phyloP scores from a whole-genome alignment of 2,113 vertebrate species.

The Hydrochoerus hydrochaeris region DNA sequence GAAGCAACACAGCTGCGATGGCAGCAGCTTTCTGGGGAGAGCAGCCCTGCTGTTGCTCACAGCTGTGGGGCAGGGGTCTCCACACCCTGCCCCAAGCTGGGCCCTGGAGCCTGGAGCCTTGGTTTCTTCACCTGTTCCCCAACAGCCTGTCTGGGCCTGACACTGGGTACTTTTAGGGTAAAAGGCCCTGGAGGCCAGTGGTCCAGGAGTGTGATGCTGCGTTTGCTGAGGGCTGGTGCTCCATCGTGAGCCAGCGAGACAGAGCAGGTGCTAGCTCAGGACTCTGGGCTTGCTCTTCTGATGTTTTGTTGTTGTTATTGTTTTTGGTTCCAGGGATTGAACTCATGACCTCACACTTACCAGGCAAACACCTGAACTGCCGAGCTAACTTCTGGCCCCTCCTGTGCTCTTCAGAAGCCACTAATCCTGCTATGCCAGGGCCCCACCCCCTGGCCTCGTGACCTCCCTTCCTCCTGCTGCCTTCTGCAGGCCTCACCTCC shows the following conservation, averaged over 20 bases:
- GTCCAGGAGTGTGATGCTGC: neutral
- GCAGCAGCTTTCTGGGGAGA: neutral
- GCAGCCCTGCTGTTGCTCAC: neutral
- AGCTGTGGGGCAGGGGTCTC: neutral
- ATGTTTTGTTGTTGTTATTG: too few species aligned
- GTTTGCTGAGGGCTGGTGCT: neutral
- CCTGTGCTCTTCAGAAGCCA: neutral
- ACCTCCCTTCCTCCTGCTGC: too few species aligned
- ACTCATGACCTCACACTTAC: too few species aligned
- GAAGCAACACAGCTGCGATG: neutral
- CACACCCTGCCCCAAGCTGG: accelerated
- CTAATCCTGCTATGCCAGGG: neutral
- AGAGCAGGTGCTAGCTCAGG: neutral
- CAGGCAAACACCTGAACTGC: too few species aligned
- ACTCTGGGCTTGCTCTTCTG: too few species aligned
- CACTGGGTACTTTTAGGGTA: neutral
- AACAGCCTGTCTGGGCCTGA: neutral
- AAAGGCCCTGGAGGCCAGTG: neutral
- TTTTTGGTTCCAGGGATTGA: too few species aligned
- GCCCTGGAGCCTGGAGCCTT: neutral
- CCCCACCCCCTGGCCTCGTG: neutral
- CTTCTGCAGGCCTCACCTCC: neutral
- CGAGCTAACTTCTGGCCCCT: too few species aligned
- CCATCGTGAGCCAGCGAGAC: neutral
- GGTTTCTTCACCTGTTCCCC: neutral